Evolutionary conservation across 2,797 vertebrate species (phyloP).

Genomic region (Acrocephalus scirpaceus): DNA sequence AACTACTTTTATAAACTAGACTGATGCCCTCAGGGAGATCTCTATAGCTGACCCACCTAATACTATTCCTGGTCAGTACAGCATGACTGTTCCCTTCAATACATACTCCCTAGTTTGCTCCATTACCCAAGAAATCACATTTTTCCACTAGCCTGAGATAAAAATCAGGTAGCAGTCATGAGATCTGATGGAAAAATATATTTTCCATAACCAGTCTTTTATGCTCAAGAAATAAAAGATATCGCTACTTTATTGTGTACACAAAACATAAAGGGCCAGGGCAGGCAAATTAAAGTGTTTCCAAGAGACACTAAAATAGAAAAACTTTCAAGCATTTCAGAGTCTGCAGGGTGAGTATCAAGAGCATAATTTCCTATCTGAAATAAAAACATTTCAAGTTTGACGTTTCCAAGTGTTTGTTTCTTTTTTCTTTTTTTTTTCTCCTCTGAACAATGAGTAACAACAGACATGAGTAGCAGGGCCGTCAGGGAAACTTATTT

Average conservation of each 20-base stretch:
- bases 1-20: constrained; percentile 30
- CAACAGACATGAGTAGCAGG: neutral
- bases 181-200: constrained; percentile 41
- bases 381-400: neutral
- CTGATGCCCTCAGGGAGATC: neutral
- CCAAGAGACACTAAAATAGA: neutral
- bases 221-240: constrained; percentile 45
- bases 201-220: constrained; percentile 35
- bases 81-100: constrained; percentile 50
- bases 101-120: constrained; percentile 52
- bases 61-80: constrained; percentile 12
- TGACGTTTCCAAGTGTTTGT: neutral
- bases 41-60: neutral
- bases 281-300: constrained; percentile 2
- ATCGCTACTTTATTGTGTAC: neutral
- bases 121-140: constrained; percentile 57
- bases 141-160: constrained; percentile 38
- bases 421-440: too few relatives aligned
- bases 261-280: constrained; percentile 1
- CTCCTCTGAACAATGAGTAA: neutral
- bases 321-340: neutral
- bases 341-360: neutral
- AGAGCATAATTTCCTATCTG: neutral
- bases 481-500: neutral
- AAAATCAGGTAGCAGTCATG: constrained; percentile 20